Conservation (phyloP, 1,140 invertebrate genomes). For the Uloborus diversus region DNA sequence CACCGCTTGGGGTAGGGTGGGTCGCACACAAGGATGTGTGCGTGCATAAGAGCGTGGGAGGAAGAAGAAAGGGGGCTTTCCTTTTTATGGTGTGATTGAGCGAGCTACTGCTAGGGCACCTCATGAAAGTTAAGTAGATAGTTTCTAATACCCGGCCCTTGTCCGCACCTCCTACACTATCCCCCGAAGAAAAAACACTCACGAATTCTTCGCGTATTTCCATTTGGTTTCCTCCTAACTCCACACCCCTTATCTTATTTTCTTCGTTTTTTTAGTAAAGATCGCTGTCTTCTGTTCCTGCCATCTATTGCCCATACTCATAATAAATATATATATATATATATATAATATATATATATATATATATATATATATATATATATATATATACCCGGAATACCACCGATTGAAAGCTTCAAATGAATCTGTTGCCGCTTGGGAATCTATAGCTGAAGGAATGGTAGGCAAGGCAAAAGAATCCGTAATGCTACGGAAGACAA, state of each 20-base stretch:
- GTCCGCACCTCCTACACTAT: conserved; percentile 21
- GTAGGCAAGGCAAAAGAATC: neutral
- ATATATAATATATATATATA: no score
- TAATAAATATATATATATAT: no score
- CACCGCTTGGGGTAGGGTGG: conserved; percentile 13
- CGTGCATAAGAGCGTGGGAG: neutral
- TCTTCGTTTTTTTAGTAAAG: neutral
- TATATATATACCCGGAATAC: neutral
- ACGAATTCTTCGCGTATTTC: conserved; percentile 43
- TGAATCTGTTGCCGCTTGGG: conserved; percentile 55
- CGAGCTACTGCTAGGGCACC: conserved; percentile 20
- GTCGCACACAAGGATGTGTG: neutral
- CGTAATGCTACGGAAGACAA: neutral
- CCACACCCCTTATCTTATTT: neutral
- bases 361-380: no score
- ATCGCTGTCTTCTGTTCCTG: neutral
- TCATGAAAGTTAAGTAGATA: conserved; percentile 58
- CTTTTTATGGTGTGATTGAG: conserved; percentile 50
- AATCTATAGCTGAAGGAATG: conserved; percentile 16
- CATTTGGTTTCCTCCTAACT: conserved; percentile 26
- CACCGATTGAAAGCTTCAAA: conserved; percentile 48
- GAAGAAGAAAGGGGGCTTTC: conserved; percentile 22
- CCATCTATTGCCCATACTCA: no score
- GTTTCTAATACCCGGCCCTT: conserved; percentile 49
- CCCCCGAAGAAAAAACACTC: conserved; percentile 18